phyloP scores from a whole-genome alignment of 2,113 vertebrate genomes.

The Chrysochloris asiatica region DNA sequence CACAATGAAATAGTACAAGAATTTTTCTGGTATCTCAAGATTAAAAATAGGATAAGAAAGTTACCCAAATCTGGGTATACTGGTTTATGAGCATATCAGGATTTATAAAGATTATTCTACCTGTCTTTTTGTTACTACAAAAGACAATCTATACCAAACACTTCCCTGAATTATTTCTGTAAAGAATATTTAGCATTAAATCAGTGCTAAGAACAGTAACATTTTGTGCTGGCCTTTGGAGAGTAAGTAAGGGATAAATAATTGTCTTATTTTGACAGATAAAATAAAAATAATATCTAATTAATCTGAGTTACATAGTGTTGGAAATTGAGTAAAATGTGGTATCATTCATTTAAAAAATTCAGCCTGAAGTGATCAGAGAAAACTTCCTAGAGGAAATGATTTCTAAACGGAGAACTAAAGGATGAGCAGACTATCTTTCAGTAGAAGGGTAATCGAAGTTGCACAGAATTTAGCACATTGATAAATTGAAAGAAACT shows the following conservation, averaged over 20 bases:
- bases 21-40: conserved; percentile 50
- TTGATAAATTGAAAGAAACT: background rate
- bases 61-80: conserved; percentile 9
- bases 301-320: background rate
- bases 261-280: conserved; percentile 19
- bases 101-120: conserved; percentile 8
- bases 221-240: background rate
- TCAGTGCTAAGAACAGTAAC: conserved; percentile 18
- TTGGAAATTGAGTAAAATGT: conserved; percentile 28
- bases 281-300: conserved; percentile 31
- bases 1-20: conserved; percentile 12
- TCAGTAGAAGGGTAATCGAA: background rate
- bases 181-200: conserved; percentile 32
- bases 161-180: conserved; percentile 47
- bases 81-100: conserved; percentile 32
- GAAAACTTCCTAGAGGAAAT: background rate
- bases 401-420: background rate
- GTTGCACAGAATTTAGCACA: background rate
- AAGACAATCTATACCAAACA: conserved; percentile 6
- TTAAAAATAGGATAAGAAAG: conserved; percentile 63
- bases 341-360: background rate
- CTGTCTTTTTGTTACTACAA: conserved; percentile 44
- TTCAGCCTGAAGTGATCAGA: background rate
- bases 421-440: background rate
- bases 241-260: conserved; percentile 24